These are phyloP conservation scores for Eupithecia exiguata DNA, from an alignment of 2,888 invertebrate genomes.

Conservation along the genomic window DNA sequence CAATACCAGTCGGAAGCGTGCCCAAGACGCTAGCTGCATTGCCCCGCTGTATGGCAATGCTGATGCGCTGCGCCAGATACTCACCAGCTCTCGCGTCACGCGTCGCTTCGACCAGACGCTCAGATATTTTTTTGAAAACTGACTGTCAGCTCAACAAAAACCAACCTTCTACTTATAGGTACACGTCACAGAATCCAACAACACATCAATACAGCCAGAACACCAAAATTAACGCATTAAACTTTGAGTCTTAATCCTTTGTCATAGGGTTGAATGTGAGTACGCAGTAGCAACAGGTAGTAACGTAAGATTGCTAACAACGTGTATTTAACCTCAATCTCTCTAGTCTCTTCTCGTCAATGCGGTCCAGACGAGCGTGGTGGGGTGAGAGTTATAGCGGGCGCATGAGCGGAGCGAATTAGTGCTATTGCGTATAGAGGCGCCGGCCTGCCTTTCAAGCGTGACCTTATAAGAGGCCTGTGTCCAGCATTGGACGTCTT, in stretches of 20 bases:
- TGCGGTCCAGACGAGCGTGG: conserved; percentile 26
- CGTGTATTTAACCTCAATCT: conserved; percentile 55
- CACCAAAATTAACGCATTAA: neutral
- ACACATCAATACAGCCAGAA: neutral
- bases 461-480: too few species aligned
- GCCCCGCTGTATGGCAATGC: too few species aligned
- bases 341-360: too few species aligned
- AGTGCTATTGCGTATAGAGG: neutral
- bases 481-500: too few species aligned
- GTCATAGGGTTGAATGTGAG: conserved; percentile 15
- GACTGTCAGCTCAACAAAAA: too few species aligned
- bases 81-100: too few species aligned
- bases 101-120: too few species aligned
- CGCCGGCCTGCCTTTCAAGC: too few species aligned
- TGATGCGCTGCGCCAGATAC: too few species aligned
- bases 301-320: conserved; percentile 47
- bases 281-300: conserved; percentile 35
- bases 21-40: too few species aligned
- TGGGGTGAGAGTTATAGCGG: conserved; percentile 26
- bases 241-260: conserved; percentile 32
- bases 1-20: too few species aligned
- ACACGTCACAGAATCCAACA: conserved; percentile 14
- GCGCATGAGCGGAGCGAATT: conserved; percentile 5
- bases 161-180: conserved; percentile 6
- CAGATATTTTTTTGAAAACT: too few species aligned